Evolutionary conservation across 1,140 invertebrate genomes (phyloP).

Genomic region (Drosophila equinoxialis): DNA sequence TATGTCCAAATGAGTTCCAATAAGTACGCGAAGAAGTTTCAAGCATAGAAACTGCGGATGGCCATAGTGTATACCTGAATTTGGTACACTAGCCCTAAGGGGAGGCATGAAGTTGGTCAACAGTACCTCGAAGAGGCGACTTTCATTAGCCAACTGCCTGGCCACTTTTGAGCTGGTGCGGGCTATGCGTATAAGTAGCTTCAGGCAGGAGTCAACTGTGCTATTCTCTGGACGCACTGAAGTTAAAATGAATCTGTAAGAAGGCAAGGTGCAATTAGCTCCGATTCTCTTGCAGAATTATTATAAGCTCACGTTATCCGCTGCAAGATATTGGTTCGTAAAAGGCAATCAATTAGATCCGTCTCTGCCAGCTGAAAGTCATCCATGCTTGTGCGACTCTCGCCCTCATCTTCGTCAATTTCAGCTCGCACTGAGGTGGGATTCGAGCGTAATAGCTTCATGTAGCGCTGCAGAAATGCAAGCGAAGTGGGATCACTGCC

Average conservation of each 20-base stretch:
- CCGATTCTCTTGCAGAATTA: background rate
- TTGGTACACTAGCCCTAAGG: conserved; percentile 9
- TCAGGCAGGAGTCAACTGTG: conserved; percentile 87
- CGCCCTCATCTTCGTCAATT: conserved; percentile 83
- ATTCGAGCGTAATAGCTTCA: conserved; percentile 63
- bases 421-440: conserved; percentile 51
- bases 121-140: conserved; percentile 85
- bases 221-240: conserved; percentile 86
- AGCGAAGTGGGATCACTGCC: conserved; percentile 60
- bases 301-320: conserved; percentile 85
- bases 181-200: conserved; percentile 88
- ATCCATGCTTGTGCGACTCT: conserved; percentile 87
- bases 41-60: conserved; percentile 67
- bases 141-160: conserved; percentile 85
- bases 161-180: conserved; percentile 87
- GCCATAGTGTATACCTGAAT: conserved; percentile 50
- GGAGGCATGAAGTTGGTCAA: conserved; percentile 85
- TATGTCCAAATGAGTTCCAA: conserved; percentile 67
- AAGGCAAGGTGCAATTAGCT: background rate
- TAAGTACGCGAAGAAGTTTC: conserved; percentile 70
- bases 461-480: conserved; percentile 68
- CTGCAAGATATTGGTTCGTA: conserved; percentile 90
- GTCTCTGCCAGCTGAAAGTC: conserved; percentile 92
- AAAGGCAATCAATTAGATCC: conserved; percentile 88
- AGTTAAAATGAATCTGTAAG: conserved; percentile 87